Evolutionary conservation across 2,797 vertebrate species (phyloP).

Genomic region (Syngnathus rostellatus): DNA sequence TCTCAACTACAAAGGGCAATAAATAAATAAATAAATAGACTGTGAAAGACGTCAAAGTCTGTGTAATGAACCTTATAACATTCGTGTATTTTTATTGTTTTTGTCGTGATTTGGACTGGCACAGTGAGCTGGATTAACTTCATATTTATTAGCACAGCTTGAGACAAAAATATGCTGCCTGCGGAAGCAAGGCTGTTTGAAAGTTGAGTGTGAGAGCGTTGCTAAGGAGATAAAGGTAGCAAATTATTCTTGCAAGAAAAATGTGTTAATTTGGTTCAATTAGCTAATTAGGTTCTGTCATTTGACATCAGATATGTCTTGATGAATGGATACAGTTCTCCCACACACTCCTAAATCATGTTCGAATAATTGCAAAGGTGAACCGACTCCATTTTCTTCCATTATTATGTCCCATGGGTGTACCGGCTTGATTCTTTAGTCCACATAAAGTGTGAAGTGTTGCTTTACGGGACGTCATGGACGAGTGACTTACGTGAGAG

Average conservation of each 20-base stretch:
- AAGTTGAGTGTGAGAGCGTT: background rate
- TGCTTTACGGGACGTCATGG: background rate
- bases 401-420: background rate
- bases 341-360: background rate
- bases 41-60: too few relatives aligned
- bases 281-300: background rate
- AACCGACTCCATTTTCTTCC: conserved; percentile 4
- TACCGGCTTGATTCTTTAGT: background rate
- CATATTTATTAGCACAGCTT: background rate
- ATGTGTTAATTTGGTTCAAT: background rate
- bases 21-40: too few relatives aligned
- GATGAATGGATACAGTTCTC: background rate
- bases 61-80: too few relatives aligned
- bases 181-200: background rate
- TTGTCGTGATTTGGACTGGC: background rate
- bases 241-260: background rate
- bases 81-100: background rate
- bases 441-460: background rate
- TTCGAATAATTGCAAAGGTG: background rate
- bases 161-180: background rate
- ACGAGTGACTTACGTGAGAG: conserved; percentile 80
- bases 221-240: background rate
- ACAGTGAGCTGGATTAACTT: background rate
- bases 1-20: too few relatives aligned
- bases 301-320: background rate